A percentile compares a stretch with the other conserved stretches of the same genome.
These are phyloP conservation scores for Drosophila suzukii DNA, from an alignment of 1,140 invertebrate species.

Conservation along the genomic window DNA sequence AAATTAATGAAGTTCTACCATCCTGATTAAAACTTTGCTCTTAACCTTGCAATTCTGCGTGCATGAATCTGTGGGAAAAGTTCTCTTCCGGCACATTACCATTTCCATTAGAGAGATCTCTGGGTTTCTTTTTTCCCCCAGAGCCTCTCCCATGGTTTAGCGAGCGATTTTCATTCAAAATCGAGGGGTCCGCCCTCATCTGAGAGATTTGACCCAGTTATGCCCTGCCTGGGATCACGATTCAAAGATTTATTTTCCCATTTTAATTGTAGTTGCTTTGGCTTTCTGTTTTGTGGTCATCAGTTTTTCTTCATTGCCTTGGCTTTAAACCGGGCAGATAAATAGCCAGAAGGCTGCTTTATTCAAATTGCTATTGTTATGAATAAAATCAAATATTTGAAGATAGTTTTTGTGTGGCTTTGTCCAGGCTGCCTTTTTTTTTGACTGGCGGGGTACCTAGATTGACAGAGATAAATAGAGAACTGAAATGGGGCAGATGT, in stretches of 20 bases:
- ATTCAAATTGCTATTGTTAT: slow-evolving; percentile 57
- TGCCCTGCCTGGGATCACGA: slow-evolving; percentile 57
- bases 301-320: slow-evolving; percentile 21
- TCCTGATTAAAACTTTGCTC: slow-evolving; percentile 71
- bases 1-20: slow-evolving; percentile 74
- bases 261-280: slow-evolving; percentile 69
- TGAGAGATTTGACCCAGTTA: slow-evolving; percentile 66
- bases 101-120: slow-evolving; percentile 40
- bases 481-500: background rate
- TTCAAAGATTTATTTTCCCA: slow-evolving; percentile 46
- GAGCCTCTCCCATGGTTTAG: slow-evolving; percentile 14
- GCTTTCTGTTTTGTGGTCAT: slow-evolving; percentile 43
- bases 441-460: slow-evolving; percentile 5
- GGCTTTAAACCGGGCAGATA: slow-evolving; percentile 45
- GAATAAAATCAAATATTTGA: slow-evolving; percentile 57
- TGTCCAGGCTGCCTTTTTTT: slow-evolving; percentile 18
- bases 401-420: slow-evolving; percentile 18
- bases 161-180: slow-evolving; percentile 46
- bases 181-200: slow-evolving; percentile 50
- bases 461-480: slow-evolving; percentile 27
- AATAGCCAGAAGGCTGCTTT: slow-evolving; percentile 52
- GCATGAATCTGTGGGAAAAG: slow-evolving; percentile 39
- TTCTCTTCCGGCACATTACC: slow-evolving; percentile 55
- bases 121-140: background rate
- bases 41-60: slow-evolving; percentile 52